A percentile compares a stretch with the other conserved stretches of the same genome.
Evolutionary conservation across 2,113 vertebrate species (phyloP).

Genomic region (Limanda limanda): DNA sequence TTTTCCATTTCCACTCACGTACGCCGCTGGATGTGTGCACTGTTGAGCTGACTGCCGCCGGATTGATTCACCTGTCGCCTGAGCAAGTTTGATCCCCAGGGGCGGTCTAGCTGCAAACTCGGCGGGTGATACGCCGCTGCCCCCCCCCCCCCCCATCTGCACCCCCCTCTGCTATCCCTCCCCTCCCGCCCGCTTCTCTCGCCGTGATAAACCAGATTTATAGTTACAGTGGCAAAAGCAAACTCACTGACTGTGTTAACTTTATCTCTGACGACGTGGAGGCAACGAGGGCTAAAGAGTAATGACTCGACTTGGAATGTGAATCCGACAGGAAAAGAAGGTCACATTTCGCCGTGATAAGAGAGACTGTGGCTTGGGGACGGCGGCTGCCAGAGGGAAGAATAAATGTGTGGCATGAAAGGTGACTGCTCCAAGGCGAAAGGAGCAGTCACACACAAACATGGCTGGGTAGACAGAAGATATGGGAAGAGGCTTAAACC

Average conservation of each 20-base stretch:
- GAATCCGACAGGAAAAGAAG: constrained; percentile 62
- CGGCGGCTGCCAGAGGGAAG: constrained; percentile 55
- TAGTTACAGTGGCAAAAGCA: constrained; percentile 63
- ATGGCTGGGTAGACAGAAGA: neutral
- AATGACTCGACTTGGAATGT: constrained; percentile 64
- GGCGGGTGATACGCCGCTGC: constrained; percentile 31
- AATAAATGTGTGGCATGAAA: constrained; percentile 53
- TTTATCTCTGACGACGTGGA: constrained; percentile 78
- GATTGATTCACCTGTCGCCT: constrained; percentile 81
- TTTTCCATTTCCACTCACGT: constrained; percentile 73
- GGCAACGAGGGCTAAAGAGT: constrained; percentile 63
- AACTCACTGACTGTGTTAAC: constrained; percentile 77
- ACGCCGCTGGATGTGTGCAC: constrained; percentile 58
- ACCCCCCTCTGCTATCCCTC: neutral
- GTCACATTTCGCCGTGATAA: constrained; percentile 63
- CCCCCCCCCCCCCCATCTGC: neutral
- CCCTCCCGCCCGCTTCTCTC: constrained; percentile 1
- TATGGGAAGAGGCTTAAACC: neutral
- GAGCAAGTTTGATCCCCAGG: constrained; percentile 72
- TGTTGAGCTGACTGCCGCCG: constrained; percentile 55
- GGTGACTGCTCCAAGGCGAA: constrained; percentile 34
- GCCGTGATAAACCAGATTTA: constrained; percentile 76
- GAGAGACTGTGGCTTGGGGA: constrained; percentile 50
- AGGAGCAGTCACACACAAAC: constrained; percentile 7
- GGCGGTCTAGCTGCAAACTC: constrained; percentile 49